Base-by-base conservation (phyloP, 2,113 vertebrate species). In the Rhizomys pruinosus region DNA sequence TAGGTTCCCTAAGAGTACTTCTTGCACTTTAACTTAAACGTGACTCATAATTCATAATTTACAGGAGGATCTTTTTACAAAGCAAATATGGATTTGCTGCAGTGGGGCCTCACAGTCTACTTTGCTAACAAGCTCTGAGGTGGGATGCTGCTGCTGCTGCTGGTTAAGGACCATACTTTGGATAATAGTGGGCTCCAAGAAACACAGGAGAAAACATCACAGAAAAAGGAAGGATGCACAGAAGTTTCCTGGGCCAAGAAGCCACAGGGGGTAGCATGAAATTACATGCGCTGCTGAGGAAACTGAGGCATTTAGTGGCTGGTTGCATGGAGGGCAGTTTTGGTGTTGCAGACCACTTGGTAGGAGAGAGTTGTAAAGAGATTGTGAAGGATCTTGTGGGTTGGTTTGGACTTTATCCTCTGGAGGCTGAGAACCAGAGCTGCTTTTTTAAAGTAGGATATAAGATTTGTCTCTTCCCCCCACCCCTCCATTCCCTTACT, bases 371-470 rank as follows among this genome's bases (percentile, higher is more conserved):
- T 44, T 55, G 2, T 52, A 34, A 88, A 47, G 2, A 23, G 59
- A 59, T 32, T 27, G 4, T 29, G 42, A 85, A 69, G 34, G 74
- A 11, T 55, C 66, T 71, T 72, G 73, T 59, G n/a, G 71, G 39
- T 57, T 77, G 32, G 19, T 20, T 81, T 85, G 76, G 52, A 79
- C 10, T 25, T 84, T 55, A 34, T 78, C 32, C 42, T 59, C 42
- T 76, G 59, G 23, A 91, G 76, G 57, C 15, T 89, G 87, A 90
- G 87, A 95, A 64, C 88, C 44, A 90, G n/a, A 69, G 74, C 44
- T 55, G 32, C 19, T 52, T 76, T 90, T 81, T 71, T 61, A 66
- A 34, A 47, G 42, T 68, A n/a, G 81, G 80, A 15, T 68, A 59
- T n/a, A 52, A 39, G 39, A n/a, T 52, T 68, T 63, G n/a, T 16